Base-by-base conservation (phyloP, 2,888 invertebrate species). In the Parnassius mnemosyne region DNA sequence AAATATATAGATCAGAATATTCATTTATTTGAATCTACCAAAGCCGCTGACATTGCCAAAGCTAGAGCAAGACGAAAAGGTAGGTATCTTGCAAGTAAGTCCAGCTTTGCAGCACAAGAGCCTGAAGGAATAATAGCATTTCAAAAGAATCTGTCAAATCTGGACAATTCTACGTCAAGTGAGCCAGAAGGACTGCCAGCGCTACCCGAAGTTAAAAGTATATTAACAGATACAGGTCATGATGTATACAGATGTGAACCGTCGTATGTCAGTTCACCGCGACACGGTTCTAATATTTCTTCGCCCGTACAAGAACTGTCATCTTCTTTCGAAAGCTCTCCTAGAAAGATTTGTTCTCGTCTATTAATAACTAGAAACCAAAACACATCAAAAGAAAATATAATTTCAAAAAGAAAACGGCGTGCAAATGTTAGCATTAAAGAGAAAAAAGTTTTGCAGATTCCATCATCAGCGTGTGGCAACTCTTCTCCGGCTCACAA, bases 1-100 rank as follows among this genome's bases (percentile, higher is more conserved):
- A 75, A 73, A 13, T 88, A 83, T 64, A 87, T 89, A 25, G 87
- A 89, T 57, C 76, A 81, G 60, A 85, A 89, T 68, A 73, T 76
- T 10, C 71, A 84, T 56, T 69, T 84, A 10, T 72, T 82, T 52
- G 78, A 78, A 20, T 83, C 81, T 7, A 73, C 76, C 58, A 82
- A 76, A 44, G 80, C 77, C 3, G 82, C 78, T n/a, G 76, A 80
- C 47, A 10, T 79, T 53, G 84, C 86, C 10, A 89, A 87, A 74
- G 75, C 77, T 1, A 81, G 76, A 64, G 87, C 87, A 10, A 79
- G 84, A 49, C 75, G 73, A 5, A 79, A 79, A 68, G 87, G 76
- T 0, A 74, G 72, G 55, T 72, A 75, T 46, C 63, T 85, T 53
- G 68, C 69, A 1, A 82, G 82, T 65, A 73, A 74, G 41, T 68